Percentiles rank a stretch among this genome's conserved stretches.
Conservation (phyloP, 2,113 vertebrate species). For the Xyrauchen texanus region DNA sequence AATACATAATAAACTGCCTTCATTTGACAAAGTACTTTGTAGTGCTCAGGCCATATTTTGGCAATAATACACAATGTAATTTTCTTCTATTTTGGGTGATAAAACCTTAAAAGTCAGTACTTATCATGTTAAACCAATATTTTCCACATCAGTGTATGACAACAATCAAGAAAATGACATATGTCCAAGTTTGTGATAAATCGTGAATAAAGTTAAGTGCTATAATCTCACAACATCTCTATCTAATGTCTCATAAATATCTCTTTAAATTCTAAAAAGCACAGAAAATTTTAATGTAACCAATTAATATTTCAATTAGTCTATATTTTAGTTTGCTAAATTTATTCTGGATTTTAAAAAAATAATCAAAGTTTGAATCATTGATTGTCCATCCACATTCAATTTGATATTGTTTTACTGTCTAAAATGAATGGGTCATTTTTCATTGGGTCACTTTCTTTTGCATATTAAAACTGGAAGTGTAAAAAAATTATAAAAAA, state of each 20-base stretch:
- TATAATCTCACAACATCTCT: conserved; percentile 7
- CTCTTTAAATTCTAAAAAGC: neutral
- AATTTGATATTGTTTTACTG: neutral
- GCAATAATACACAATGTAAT: conserved; percentile 42
- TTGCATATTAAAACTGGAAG: neutral
- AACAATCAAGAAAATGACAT: conserved; percentile 15
- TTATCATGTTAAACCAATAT: neutral
- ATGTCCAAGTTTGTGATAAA: neutral
- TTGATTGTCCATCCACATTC: conserved; percentile 15
- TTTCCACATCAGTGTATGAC: neutral
- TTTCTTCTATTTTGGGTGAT: too few relatives aligned
- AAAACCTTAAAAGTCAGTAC: neutral
- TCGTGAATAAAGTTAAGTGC: neutral
- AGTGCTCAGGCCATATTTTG: conserved; percentile 60
- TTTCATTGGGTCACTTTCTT: neutral
- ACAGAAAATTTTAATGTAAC: conserved; percentile 5
- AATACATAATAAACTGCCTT: conserved; percentile 48
- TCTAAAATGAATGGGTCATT: neutral
- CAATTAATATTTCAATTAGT: neutral
- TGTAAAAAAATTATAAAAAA: too few relatives aligned
- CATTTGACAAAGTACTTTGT: too few relatives aligned
- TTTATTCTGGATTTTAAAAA: neutral
- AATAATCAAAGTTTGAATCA: neutral
- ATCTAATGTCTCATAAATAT: neutral
- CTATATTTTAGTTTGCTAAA: neutral